Evolutionary conservation across 2,888 invertebrate species (phyloP), one percentile per base, ranked within the genome.

Genomic region (Girardia tigrina): DNA sequence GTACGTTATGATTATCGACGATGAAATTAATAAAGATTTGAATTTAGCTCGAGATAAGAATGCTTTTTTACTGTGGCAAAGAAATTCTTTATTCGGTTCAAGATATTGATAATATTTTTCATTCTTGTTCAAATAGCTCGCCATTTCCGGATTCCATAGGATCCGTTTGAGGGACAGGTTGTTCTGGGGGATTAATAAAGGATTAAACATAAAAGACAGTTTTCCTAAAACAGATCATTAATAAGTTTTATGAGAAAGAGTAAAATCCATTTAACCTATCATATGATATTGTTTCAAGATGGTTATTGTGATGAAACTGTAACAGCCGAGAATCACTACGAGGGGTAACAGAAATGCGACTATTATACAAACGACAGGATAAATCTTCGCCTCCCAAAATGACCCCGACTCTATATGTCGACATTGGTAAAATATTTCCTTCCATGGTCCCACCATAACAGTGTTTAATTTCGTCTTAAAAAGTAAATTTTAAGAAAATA

Each of bases 371-470:
- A 90, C 86, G 1, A 88, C 88, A 0, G 89, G 88, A 82, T 91
- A 91, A 1, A 90, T 86, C 79, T 90, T 89, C 80, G 90, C 90
- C 80, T 91, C 90, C 90, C 91, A 91, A 26, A 87, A 85, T 26
- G 89, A 88, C 82, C 91, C 90, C 81, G 89, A 89, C 0, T 90
- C 90, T 79, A 89, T 88, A 0, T 90, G 91, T 6, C 90, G 90
- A 81, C 91, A 91, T 82, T 91, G 91, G 81, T 89, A 87, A 83
- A 91, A 91, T 28, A 90, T 89, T 81, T 90, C 90, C 20, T 88
- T 83, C 80, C 90, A 91, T 0, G 91, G 91, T 0, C 90, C 91
- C 78, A 87, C 86, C 6, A 87, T 88, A 75, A 90, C 89, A 77
- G 88, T 88, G 82, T 91, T 91, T 78, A 91, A 88, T 74, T 90